Percentiles rank a stretch among this genome's conserved stretches.
These are phyloP conservation scores for Alviniconcha strummeri DNA, from an alignment of 2,888 invertebrate species.

Conservation along the genomic window DNA sequence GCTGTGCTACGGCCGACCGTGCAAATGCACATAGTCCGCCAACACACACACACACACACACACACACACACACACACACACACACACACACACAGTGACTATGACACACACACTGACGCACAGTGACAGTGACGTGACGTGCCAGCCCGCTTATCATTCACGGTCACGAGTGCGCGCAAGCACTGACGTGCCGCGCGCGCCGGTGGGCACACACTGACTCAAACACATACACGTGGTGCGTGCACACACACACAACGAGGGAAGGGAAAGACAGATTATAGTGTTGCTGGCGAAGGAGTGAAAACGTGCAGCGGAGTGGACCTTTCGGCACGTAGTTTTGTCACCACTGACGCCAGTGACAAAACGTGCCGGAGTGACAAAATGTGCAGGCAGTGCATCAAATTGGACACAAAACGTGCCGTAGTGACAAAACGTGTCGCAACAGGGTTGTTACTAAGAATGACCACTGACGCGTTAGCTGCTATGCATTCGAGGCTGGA, in stretches of 20 bases:
- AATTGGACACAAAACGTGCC: neutral
- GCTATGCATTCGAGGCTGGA: too few relatives aligned
- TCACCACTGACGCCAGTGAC: neutral
- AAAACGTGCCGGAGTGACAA: neutral
- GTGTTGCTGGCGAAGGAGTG: neutral
- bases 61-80: constrained; percentile 24
- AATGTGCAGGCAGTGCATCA: neutral
- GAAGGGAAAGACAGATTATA: neutral
- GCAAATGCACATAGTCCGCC: neutral
- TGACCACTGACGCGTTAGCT: too few relatives aligned
- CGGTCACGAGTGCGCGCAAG: neutral
- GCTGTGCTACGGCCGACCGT: too few relatives aligned
- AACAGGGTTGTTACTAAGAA: too few relatives aligned
- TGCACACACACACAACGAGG: neutral
- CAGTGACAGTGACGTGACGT: too few relatives aligned
- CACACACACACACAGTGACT: constrained; percentile 21
- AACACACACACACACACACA: constrained; percentile 1
- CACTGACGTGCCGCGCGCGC: neutral
- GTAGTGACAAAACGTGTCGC: neutral
- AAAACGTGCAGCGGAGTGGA: neutral
- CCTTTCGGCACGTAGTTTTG: neutral
- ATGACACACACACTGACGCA: neutral
- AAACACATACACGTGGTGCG: neutral
- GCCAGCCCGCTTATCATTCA: too few relatives aligned
- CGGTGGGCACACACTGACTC: neutral